Evolutionary conservation across 23 tunicate genomes (phyloP).

Genomic region (Trididemnum miniatum): DNA sequence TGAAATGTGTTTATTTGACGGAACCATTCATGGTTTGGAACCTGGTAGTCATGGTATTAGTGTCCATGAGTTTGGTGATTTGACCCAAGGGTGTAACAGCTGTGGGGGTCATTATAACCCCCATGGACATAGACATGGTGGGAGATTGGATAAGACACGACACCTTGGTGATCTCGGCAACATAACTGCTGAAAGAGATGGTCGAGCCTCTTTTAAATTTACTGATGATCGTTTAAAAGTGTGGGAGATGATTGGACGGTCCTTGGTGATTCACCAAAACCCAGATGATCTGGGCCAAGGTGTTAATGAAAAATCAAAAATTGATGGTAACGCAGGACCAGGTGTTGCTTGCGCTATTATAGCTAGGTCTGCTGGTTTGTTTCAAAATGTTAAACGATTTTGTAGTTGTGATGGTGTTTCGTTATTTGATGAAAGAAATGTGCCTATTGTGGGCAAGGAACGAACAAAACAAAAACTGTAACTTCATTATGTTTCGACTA

Average conservation of each 20-base stretch:
- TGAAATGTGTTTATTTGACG: conserved; percentile 76
- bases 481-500: too few relatives aligned
- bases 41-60: conserved; percentile 83
- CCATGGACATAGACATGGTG: conserved; percentile 46
- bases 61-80: conserved; percentile 83
- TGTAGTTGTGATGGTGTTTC: conserved; percentile 89
- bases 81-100: conserved; percentile 76
- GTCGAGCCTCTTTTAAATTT: conserved; percentile 72
- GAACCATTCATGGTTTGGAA: conserved; percentile 75
- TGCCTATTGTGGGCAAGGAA: conserved; percentile 73
- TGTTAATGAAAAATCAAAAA: conserved; percentile 12
- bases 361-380: conserved; percentile 84
- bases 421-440: conserved; percentile 89
- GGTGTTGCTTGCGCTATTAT: conserved; percentile 89
- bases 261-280: conserved; percentile 75
- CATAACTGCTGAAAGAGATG: conserved; percentile 48
- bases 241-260: conserved; percentile 85
- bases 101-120: conserved; percentile 92
- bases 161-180: conserved; percentile 94
- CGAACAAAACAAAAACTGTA: conserved; percentile 49
- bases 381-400: conserved; percentile 72
- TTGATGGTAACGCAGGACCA: conserved; percentile 67
- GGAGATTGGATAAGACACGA: conserved; percentile 33
- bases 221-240: conserved; percentile 59
- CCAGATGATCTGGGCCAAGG: conserved; percentile 59